phyloP scores from a whole-genome alignment of 2,888 invertebrate species.

The Coremacera marginata region DNA sequence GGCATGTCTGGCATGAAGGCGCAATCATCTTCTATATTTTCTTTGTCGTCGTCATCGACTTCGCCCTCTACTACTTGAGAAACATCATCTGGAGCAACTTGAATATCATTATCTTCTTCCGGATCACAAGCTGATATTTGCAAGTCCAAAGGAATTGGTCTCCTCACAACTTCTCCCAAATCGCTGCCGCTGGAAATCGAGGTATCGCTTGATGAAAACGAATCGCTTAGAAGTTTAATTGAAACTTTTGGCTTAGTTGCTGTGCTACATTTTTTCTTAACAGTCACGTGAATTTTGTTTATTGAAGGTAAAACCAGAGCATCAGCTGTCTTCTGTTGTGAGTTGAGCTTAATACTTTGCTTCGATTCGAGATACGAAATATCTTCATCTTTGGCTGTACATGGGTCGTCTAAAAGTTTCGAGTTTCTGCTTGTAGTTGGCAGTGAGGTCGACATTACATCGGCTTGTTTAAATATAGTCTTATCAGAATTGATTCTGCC shows the following conservation, averaged over 20 bases:
- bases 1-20: conserved; percentile 72
- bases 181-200: conserved; percentile 67
- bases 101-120: neutral
- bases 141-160: neutral
- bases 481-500: conserved; percentile 6
- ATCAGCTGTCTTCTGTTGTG: neutral
- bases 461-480: conserved; percentile 38
- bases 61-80: conserved; percentile 36
- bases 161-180: conserved; percentile 37
- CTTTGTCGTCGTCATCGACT: conserved; percentile 50
- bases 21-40: conserved; percentile 53
- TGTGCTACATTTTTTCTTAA: neutral
- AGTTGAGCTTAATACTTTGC: neutral
- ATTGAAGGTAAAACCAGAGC: neutral
- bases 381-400: conserved; percentile 6
- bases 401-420: neutral
- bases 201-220: conserved; percentile 64
- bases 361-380: neutral
- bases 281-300: neutral
- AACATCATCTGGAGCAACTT: neutral
- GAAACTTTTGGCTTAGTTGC: conserved; percentile 20
- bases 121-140: neutral
- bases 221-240: conserved; percentile 54
- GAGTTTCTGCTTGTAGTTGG: conserved; percentile 36
- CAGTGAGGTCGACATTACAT: conserved; percentile 41